Evolutionary conservation across 1,140 invertebrate genomes (phyloP).

Genomic region (Ditylenchus dipsaci): DNA sequence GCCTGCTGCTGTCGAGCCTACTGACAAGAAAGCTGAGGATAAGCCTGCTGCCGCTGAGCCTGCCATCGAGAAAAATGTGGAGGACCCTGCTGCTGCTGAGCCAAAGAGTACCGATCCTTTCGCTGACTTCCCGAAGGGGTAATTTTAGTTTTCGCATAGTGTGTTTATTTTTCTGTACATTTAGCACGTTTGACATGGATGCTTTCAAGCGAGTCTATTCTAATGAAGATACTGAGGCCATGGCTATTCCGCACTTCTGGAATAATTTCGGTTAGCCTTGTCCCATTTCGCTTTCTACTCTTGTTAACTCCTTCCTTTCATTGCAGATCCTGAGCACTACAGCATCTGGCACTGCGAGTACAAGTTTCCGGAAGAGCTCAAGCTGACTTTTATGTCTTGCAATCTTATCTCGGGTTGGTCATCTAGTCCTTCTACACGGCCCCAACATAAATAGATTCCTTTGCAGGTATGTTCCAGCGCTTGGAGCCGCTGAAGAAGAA

Average conservation of each 20-base stretch:
- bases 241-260: constrained; percentile 95
- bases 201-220: constrained; percentile 95
- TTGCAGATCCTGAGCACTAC: constrained; percentile 75
- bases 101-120: constrained; percentile 87
- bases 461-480: constrained; percentile 81
- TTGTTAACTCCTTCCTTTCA: no score
- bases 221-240: constrained; percentile 79
- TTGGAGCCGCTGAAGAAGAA: constrained; percentile 94
- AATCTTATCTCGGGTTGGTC: constrained; percentile 74
- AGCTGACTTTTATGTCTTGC: constrained; percentile 88
- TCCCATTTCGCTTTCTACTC: no score
- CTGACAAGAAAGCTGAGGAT: constrained; percentile 51
- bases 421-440: no score
- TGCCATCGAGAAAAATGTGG: constrained; percentile 32
- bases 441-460: neutral
- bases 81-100: constrained; percentile 11
- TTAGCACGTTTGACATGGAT: constrained; percentile 82
- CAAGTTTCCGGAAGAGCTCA: constrained; percentile 86
- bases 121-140: constrained; percentile 77
- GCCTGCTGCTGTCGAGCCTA: constrained; percentile 23
- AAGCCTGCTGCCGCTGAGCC: constrained; percentile 33
- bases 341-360: constrained; percentile 92
- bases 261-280: constrained; percentile 81
- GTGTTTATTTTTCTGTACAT: constrained; percentile 14
- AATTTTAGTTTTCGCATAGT: neutral